phyloP scores from a whole-genome alignment of 2,113 vertebrate genomes.

The Pedetes capensis region DNA sequence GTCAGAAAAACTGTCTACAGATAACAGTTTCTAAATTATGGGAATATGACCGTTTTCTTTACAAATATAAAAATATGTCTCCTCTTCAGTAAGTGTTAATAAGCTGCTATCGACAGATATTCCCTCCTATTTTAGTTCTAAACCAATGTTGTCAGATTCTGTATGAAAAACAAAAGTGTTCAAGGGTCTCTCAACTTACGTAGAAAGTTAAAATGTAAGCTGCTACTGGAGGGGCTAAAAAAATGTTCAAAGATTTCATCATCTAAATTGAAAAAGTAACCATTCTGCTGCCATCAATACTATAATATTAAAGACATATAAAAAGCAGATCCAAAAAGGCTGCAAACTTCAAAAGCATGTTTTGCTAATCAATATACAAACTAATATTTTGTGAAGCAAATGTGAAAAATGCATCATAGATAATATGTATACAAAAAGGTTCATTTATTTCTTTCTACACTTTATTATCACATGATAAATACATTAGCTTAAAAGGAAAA shows the following conservation, averaged over 20 bases:
- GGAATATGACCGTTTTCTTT: neutral
- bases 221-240: too few relatives aligned
- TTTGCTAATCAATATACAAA: neutral
- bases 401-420: neutral
- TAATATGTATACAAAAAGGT: neutral
- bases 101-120: neutral
- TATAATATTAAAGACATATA: neutral
- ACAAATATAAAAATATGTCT: neutral
- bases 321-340: neutral
- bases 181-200: neutral
- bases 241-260: neutral
- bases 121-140: neutral
- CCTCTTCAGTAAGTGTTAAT: neutral
- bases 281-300: neutral
- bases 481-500: neutral
- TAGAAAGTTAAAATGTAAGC: neutral
- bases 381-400: neutral
- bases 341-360: constrained; percentile 5
- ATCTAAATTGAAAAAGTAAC: neutral
- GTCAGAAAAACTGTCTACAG: neutral
- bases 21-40: neutral
- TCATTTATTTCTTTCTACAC: neutral
- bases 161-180: neutral
- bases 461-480: neutral
- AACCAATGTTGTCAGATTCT: neutral